phyloP scores from a whole-genome alignment of 37 sponge, comb jelly and placozoan genomes.

The Amphimedon queenslandica region DNA sequence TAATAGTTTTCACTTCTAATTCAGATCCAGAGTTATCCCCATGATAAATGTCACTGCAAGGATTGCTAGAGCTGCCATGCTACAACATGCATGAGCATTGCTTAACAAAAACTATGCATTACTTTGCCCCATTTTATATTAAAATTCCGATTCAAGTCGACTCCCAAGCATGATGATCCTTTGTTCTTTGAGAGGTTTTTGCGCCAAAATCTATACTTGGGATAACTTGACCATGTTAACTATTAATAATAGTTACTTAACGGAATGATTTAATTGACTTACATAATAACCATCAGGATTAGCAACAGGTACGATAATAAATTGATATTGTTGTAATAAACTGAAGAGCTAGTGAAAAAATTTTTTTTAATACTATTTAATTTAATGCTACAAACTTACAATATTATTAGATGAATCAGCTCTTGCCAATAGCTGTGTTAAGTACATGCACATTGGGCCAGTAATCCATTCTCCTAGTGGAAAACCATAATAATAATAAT shows the following conservation, averaged over 20 bases:
- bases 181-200: constrained; percentile 36
- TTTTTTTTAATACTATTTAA: not conserved
- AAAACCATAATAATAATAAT: not conserved
- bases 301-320: constrained; percentile 70
- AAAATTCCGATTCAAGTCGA: constrained; percentile 79
- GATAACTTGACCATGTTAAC: constrained; percentile 64
- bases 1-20: constrained; percentile 50
- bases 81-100: too few relatives aligned
- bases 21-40: constrained; percentile 40
- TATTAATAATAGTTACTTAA: too few relatives aligned
- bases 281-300: constrained; percentile 86
- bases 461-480: constrained; percentile 65
- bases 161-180: constrained; percentile 43
- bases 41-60: constrained; percentile 39
- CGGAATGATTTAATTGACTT: too few relatives aligned
- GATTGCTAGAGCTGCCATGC: constrained; percentile 24
- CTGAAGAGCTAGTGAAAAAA: constrained; percentile 15
- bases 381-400: not conserved
- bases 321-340: constrained; percentile 40
- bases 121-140: constrained; percentile 54
- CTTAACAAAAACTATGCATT: too few relatives aligned
- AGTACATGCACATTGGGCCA: constrained; percentile 60
- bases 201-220: constrained; percentile 73
- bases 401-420: not conserved
- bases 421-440: constrained; percentile 21